These are phyloP conservation scores for Tadarida brasiliensis DNA, from an alignment of 2,797 vertebrate species.

Conservation along the genomic window DNA sequence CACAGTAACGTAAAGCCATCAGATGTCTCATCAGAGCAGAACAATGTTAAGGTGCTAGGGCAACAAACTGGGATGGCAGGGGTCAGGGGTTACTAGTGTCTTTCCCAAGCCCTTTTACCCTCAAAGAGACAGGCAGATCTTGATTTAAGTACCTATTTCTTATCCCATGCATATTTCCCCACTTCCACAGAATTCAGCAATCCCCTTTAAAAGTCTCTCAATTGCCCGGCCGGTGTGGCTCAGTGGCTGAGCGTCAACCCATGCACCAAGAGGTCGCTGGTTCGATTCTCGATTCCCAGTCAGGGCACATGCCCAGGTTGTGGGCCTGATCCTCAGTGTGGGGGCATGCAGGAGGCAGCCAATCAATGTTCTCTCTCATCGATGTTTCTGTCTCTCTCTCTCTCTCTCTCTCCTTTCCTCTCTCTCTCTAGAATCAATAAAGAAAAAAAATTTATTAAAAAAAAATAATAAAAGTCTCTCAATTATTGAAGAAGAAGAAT, in stretches of 20 bases:
- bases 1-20: background rate
- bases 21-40: background rate
- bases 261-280: too few species aligned
- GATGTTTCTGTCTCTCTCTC: too few species aligned
- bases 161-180: background rate
- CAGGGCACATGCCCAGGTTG: too few species aligned
- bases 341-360: too few species aligned
- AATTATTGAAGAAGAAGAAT: background rate
- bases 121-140: background rate
- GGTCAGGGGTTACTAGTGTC: background rate
- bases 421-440: too few species aligned
- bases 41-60: background rate
- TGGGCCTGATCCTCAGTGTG: too few species aligned
- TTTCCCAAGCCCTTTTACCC: background rate
- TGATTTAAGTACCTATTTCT: conserved; percentile 41
- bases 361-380: too few species aligned
- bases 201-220: background rate
- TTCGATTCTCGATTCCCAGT: too few species aligned
- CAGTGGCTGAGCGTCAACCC: too few species aligned
- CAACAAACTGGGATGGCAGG: background rate
- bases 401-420: too few species aligned
- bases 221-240: too few species aligned
- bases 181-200: background rate
- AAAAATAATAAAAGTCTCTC: conserved; percentile 41
- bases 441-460: too few species aligned